These are phyloP conservation scores for Tarsius wallacei DNA, from an alignment of 2,797 vertebrate genomes.

Conservation along the genomic window DNA sequence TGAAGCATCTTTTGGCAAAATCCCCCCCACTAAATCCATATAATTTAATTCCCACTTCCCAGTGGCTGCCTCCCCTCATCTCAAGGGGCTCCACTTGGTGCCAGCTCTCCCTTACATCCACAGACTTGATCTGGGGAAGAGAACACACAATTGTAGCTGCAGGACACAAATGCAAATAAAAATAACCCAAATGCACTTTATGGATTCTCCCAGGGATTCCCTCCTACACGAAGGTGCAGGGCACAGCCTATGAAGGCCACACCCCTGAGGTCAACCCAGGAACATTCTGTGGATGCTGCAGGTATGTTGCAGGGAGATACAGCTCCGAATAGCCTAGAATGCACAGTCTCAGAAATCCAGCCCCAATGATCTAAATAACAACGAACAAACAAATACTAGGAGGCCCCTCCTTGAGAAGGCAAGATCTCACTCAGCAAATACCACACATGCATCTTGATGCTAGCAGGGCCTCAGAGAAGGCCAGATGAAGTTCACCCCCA, in stretches of 20 bases:
- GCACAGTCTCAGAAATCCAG: constrained; percentile 30
- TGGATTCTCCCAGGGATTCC: neutral
- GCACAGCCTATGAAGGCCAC: no score
- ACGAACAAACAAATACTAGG: neutral
- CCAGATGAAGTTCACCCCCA: neutral
- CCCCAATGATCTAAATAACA: neutral
- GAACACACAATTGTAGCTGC: neutral
- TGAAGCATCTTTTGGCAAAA: constrained; percentile 18
- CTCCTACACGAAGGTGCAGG: neutral
- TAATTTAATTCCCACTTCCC: constrained; percentile 39
- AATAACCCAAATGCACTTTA: neutral
- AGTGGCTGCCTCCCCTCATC: constrained; percentile 38
- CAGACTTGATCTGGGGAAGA: neutral
- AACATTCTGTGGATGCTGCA: neutral
- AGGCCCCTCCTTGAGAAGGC: neutral
- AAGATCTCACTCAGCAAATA: neutral
- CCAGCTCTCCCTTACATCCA: neutral
- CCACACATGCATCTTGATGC: neutral
- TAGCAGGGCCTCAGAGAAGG: neutral
- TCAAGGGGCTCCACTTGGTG: neutral
- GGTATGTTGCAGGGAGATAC: neutral
- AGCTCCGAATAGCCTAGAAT: neutral
- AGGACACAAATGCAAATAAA: neutral
- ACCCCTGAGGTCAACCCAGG: no score
- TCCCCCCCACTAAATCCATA: neutral